A percentile compares a stretch with the other conserved stretches of the same genome.
Conservation (phyloP, 2,113 vertebrate genomes). For the Aepyceros melampus region DNA sequence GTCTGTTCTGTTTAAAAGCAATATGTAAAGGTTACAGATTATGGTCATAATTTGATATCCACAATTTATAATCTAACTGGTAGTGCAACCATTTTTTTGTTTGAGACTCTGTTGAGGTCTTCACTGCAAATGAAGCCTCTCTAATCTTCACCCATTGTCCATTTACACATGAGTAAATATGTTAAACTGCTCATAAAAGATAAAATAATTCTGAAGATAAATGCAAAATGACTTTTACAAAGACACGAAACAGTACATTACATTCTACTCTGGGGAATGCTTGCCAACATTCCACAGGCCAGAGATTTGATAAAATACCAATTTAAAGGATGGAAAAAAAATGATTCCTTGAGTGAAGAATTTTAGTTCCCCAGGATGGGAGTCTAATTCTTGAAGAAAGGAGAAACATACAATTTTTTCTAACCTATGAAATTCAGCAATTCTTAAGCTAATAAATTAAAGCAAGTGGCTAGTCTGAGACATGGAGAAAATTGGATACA, state of each 20-base stretch:
- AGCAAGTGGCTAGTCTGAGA: slow-evolving; percentile 41
- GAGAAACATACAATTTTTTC: slow-evolving; percentile 4
- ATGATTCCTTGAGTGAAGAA: background rate
- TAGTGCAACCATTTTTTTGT: slow-evolving; percentile 28
- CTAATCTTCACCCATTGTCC: slow-evolving; percentile 61
- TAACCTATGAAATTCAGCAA: background rate
- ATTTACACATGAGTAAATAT: slow-evolving; percentile 73
- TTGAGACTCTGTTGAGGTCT: slow-evolving; percentile 39
- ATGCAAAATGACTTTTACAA: slow-evolving; percentile 63
- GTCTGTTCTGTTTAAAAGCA: slow-evolving; percentile 6
- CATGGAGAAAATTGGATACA: slow-evolving; percentile 49
- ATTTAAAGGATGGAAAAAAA: slow-evolving; percentile 19
- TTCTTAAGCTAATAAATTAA: slow-evolving; percentile 56
- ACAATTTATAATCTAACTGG: slow-evolving; percentile 18
- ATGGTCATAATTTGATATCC: background rate
- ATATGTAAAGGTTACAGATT: background rate
- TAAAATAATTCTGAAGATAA: slow-evolving; percentile 59
- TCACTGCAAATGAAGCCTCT: slow-evolving; percentile 67
- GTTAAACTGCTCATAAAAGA: slow-evolving; percentile 70
- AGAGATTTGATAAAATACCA: slow-evolving; percentile 32
- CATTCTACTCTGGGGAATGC: slow-evolving; percentile 22
- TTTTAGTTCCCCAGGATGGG: background rate
- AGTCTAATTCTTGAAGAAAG: background rate
- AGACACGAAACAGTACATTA: slow-evolving; percentile 58
- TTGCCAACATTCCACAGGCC: background rate